Conservation (phyloP, 2,797 vertebrate genomes). For the Anomalospiza imberbis region DNA sequence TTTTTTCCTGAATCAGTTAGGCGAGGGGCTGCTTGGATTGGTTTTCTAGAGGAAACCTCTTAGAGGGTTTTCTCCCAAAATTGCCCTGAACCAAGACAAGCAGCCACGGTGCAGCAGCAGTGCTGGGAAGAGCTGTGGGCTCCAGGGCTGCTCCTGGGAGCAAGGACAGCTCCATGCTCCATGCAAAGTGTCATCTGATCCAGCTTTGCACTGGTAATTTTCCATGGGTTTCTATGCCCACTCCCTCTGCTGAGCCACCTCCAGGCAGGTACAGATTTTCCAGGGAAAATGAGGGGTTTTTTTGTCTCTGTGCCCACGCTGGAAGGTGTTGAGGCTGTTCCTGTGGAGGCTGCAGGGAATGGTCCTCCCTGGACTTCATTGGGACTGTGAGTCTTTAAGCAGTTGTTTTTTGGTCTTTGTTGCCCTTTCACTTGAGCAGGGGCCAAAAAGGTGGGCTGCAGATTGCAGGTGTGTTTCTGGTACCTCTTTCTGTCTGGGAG, state of each 20-base stretch:
- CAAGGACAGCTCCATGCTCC: not conserved
- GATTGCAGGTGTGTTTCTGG: not conserved
- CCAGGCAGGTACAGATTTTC: not conserved
- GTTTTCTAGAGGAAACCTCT: not conserved
- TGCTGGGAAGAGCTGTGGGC: accelerated
- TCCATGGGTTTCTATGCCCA: not conserved
- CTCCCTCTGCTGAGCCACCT: not conserved
- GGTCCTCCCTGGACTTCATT: not conserved
- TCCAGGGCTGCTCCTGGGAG: not conserved
- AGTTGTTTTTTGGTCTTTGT: not conserved
- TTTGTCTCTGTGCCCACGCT: not conserved
- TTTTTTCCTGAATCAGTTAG: accelerated
- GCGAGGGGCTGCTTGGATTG: not conserved
- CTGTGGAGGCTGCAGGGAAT: not conserved
- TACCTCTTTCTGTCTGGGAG: not conserved
- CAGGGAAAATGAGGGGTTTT: not conserved
- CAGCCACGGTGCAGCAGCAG: accelerated
- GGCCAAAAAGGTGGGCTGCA: not conserved
- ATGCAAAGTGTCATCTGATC: not conserved
- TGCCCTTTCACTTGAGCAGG: not conserved
- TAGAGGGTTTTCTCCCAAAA: not conserved
- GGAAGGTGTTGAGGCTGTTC: not conserved
- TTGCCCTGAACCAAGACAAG: not conserved
- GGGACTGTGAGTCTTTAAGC: not conserved
- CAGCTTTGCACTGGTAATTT: not conserved